Conservation (phyloP, 2,113 vertebrate species). For the Paraplagusia blochii region DNA sequence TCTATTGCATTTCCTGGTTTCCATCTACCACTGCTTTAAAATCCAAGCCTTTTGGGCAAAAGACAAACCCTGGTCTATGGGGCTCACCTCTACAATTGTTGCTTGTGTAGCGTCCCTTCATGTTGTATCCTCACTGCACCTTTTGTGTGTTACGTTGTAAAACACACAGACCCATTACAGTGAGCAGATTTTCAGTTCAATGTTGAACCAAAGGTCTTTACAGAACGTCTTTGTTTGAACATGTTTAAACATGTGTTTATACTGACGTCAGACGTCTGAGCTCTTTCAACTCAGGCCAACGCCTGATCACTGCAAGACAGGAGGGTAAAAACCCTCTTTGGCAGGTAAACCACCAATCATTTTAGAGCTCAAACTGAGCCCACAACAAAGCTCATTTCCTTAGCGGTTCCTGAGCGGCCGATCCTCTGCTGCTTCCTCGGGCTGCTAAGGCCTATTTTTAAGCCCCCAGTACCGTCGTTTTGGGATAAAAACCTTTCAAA, state of each 20-base stretch:
- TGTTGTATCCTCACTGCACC: too few relatives aligned
- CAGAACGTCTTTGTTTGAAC: neutral
- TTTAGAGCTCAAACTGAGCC: neutral
- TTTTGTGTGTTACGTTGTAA: too few relatives aligned
- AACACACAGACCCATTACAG: too few relatives aligned
- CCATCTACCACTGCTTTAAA: too few relatives aligned
- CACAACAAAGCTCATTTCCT: constrained; percentile 61
- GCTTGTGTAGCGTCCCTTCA: too few relatives aligned
- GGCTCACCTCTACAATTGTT: too few relatives aligned
- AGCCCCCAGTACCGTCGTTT: constrained; percentile 44
- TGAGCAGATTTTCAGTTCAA: neutral
- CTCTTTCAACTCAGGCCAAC: constrained; percentile 5
- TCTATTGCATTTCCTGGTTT: too few relatives aligned
- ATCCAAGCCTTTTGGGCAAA: too few relatives aligned
- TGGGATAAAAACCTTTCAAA: constrained; percentile 59
- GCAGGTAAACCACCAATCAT: neutral
- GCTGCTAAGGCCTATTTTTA: constrained; percentile 64
- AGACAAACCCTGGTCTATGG: too few relatives aligned
- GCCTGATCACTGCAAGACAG: neutral
- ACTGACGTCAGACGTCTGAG: neutral
- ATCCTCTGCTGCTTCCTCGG: constrained; percentile 17
- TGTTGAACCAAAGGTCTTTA: too few relatives aligned
- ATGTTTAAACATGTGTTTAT: neutral
- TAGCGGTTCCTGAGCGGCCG: constrained; percentile 34
- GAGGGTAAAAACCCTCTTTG: too few relatives aligned